phyloP scores from a whole-genome alignment of 2,888 invertebrate genomes.

The Aphodius sticticus region DNA sequence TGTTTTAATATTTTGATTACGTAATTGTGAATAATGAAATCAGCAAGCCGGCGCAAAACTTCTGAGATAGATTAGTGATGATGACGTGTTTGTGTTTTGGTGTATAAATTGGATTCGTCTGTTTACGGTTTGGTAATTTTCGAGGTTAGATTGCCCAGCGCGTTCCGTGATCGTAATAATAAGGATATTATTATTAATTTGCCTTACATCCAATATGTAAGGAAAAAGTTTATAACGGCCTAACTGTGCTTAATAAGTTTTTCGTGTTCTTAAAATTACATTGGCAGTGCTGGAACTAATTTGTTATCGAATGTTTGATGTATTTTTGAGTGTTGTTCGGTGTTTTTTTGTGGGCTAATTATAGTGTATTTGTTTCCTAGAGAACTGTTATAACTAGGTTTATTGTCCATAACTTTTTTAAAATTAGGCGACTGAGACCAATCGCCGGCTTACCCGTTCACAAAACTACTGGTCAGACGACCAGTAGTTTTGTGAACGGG shows the following conservation, averaged over 20 bases:
- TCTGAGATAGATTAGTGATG: neutral
- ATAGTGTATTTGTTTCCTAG: neutral
- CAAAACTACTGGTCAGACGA: too few species aligned
- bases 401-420: too few species aligned
- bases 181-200: neutral
- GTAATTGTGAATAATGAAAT: neutral
- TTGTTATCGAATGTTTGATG: neutral
- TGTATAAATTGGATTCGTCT: neutral
- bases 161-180: neutral
- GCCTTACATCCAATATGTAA: neutral
- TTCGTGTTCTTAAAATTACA: neutral
- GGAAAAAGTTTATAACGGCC: neutral
- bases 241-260: neutral
- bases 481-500: too few species aligned
- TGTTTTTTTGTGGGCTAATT: neutral
- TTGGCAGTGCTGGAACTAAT: neutral
- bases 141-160: neutral
- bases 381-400: neutral
- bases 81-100: neutral
- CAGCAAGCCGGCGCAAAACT: neutral
- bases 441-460: too few species aligned
- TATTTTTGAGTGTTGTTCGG: neutral
- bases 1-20: neutral
- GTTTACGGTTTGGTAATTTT: constrained; percentile 4
- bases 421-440: too few species aligned